Base-by-base conservation (phyloP, 2,113 vertebrate species). In the Cyprinus carpio region DNA sequence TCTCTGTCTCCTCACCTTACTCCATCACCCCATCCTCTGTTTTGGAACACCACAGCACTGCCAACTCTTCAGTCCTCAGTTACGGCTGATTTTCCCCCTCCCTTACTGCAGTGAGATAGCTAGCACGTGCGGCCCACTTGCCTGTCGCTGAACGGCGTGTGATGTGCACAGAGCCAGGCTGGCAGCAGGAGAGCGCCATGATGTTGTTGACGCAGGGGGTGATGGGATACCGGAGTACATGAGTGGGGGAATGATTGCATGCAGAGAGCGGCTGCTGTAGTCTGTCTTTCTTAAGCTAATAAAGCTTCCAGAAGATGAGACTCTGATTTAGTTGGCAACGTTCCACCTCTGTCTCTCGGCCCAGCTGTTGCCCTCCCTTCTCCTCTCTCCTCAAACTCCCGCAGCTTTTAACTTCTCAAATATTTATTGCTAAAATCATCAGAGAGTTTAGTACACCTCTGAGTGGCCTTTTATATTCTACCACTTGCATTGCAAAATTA, bases 131-230 rank as follows among this genome's bases (percentile, higher is more conserved):
- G 49, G 37, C 60, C 27, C 60, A 6, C 58, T 51, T 43, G 18
- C 54, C 60, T 16, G 12, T 77, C 27, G 27, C 40, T 77, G 83
- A 62, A 64, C 54, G 4, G n/a, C 37, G n/a, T 85, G 80, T 84
- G 84, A 82, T 49, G n/a, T 77, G n/a, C 65, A 71, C 16, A 2
- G 56, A 86, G 85, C 88, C 89, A 90, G 79, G 88, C 79, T 84
- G 85, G 87, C 89, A 84, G 77, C 81, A 88, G 87, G 88, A 76
- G 67, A 72, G 64, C 81, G 58, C 87, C 88, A 90, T 89, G 86
- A 87, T 89, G 89, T 54, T 90, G 84, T 84, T 13, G 58, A 79
- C 79, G 86, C 87, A 56, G 75, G 64, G 83, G 62, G 25, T 67
- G 72, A 85, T 62, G 82, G 77, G 82, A 88, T 81, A 69, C 58